Percentiles rank a stretch among this genome's conserved stretches.
Evolutionary conservation across 2,888 invertebrate species (phyloP).

Genomic region (Aproaerema taeniolella): DNA sequence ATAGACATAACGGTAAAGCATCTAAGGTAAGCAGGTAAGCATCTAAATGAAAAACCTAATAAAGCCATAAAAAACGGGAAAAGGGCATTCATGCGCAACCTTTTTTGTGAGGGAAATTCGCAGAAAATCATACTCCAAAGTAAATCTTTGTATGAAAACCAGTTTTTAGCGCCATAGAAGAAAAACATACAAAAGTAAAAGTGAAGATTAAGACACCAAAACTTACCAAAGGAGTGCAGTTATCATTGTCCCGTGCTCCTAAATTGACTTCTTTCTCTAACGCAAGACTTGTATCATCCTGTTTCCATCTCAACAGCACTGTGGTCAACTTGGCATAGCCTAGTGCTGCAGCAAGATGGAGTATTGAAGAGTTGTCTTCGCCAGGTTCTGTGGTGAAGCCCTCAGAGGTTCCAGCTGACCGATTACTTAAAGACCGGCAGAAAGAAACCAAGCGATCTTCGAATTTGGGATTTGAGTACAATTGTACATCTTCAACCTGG

Average conservation of each 20-base stretch:
- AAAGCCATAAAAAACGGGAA: too few species aligned
- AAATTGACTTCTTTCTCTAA: constrained; percentile 96
- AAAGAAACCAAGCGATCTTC: constrained; percentile 92
- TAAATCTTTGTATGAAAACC: too few species aligned
- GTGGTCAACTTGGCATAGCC: constrained; percentile 92
- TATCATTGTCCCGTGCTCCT: constrained; percentile 91
- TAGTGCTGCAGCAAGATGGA: constrained; percentile 94
- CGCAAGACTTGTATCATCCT: constrained; percentile 91
- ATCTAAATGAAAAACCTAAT: too few species aligned
- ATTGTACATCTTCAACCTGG: constrained; percentile 78
- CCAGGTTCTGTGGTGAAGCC: constrained; percentile 67
- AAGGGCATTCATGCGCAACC: too few species aligned
- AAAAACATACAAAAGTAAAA: too few species aligned
- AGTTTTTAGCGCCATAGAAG: too few species aligned
- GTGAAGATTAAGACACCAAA: too few species aligned
- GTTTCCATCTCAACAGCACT: constrained; percentile 90
- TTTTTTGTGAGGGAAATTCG: too few species aligned
- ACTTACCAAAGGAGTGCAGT: constrained; percentile 92
- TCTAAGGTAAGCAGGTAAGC: too few species aligned
- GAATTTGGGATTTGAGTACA: constrained; percentile 84
- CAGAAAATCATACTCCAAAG: too few species aligned
- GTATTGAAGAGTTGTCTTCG: constrained; percentile 81
- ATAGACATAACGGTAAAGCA: too few species aligned
- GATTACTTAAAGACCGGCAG: constrained; percentile 85
- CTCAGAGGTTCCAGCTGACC: constrained; percentile 72